These are phyloP conservation scores for Ochropleura leucogaster DNA, from an alignment of 2,888 invertebrate species.

Conservation along the genomic window DNA sequence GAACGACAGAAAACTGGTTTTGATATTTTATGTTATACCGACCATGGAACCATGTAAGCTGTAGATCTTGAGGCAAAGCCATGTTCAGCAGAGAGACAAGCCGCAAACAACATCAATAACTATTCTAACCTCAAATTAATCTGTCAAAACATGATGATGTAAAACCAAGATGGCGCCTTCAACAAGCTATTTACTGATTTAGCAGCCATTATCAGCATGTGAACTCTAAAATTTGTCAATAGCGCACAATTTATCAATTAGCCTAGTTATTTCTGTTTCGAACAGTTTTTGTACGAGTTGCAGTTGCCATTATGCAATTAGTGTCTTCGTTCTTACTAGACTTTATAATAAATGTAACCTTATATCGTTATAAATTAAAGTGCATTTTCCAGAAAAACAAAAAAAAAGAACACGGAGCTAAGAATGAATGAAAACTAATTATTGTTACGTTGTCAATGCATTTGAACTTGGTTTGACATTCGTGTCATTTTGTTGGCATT, in stretches of 20 bases:
- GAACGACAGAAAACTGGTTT: constrained; percentile 41
- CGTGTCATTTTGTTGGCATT: not conserved
- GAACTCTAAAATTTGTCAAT: constrained; percentile 30
- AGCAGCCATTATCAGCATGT: constrained; percentile 8
- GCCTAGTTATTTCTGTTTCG: constrained; percentile 38
- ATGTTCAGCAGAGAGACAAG: constrained; percentile 31
- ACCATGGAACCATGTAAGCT: constrained; percentile 31
- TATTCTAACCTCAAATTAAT: constrained; percentile 36
- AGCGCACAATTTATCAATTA: constrained; percentile 48
- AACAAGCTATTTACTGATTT: constrained; percentile 21
- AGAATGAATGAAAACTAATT: constrained; percentile 17
- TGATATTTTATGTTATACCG: constrained; percentile 23
- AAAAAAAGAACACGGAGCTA: not conserved
- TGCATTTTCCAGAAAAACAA: constrained; percentile 3
- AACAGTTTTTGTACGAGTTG: constrained; percentile 38
- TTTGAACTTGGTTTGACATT: constrained; percentile 41
- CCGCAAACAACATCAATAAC: constrained; percentile 34
- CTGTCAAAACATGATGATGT: constrained; percentile 36
- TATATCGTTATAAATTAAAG: constrained; percentile 4
- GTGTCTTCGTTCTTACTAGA: constrained; percentile 22
- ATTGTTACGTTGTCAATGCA: constrained; percentile 32
- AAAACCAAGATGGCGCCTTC: constrained; percentile 42
- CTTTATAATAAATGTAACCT: constrained; percentile 11
- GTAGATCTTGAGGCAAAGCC: constrained; percentile 26
- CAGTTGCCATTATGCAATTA: constrained; percentile 49